These are phyloP conservation scores for Megaptera novaeangliae DNA, from an alignment of 2,113 vertebrate species.

Conservation along the genomic window DNA sequence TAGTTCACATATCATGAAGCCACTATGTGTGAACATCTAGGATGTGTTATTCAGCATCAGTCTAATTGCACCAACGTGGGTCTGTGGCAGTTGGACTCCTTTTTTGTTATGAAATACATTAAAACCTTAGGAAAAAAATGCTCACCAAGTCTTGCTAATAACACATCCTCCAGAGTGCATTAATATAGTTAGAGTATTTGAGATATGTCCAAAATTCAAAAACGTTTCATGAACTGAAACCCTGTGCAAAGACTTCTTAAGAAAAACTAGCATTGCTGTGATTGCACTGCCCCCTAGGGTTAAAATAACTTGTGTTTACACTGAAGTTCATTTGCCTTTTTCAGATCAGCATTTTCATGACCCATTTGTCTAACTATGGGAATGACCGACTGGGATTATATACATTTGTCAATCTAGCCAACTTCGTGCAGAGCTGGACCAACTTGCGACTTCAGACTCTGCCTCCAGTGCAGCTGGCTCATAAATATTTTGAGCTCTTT, in stretches of 20 bases:
- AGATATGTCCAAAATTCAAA: background rate
- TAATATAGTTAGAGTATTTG: background rate
- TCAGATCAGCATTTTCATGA: constrained; percentile 99
- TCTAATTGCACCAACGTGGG: background rate
- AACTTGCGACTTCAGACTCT: constrained; percentile 92
- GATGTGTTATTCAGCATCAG: background rate
- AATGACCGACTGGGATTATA: constrained; percentile 97
- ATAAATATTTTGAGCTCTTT: constrained; percentile 97
- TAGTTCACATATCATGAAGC: background rate
- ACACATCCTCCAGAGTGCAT: background rate
- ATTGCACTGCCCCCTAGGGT: constrained; percentile 75
- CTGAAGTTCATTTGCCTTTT: constrained; percentile 48
- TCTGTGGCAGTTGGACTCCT: background rate
- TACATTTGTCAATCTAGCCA: constrained; percentile 94
- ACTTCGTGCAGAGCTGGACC: constrained; percentile 93
- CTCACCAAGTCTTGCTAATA: background rate
- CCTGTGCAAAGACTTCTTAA: background rate
- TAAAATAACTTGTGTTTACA: background rate
- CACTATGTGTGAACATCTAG: background rate
- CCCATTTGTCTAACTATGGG: constrained; percentile 97
- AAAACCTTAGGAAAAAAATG: background rate
- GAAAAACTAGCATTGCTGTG: background rate
- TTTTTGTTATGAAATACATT: background rate
- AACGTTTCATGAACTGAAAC: background rate
- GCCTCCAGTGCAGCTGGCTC: constrained; percentile 91